Base-by-base conservation (phyloP, 2,888 invertebrate species). In the Gasteruption jaculator region DNA sequence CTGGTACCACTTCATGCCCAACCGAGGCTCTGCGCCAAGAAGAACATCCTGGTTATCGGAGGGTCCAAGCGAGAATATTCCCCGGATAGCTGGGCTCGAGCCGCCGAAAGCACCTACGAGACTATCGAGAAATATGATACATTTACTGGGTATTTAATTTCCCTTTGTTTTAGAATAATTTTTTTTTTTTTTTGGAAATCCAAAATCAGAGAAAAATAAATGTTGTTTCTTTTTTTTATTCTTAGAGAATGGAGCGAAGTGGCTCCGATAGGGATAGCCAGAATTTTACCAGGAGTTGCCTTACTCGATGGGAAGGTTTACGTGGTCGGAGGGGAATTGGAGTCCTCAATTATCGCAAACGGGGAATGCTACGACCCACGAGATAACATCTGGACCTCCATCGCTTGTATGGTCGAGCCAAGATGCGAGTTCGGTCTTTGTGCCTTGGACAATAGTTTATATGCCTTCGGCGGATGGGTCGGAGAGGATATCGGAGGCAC, bases 401-500 rank as follows among this genome's bases (percentile, higher is more conserved):
- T 71, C 30, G 65, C 69, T 2, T 67, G 65, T 41, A 87, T 89
- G 86, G 81, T 83, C 48, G 85, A 87, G 53, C 86, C 90, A 1
- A 78, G 94, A 15, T 93, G 91, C 72, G 92, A 91, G 68, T 89
- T 93, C 65, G 92, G 93, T 2, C 73, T 92, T 48, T 89, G 90
- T 60, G 85, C 87, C 10, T 79, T 88, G 70, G 84, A 88, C 54
- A 89, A 88, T 19, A 81, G 80, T 58, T 72, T 94, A 44, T 91
- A 87, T 65, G 92, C 91, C 0, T 82, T 94, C 56, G 93, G 94
- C 29, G 94, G 94, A 3, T 93, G 93, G 92, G 85, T 93, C 21
- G 93, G 92, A 1, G 86, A 87, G 46, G 91, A 91, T 64, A 90
- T 93, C 66, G 91, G 91, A 2, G 85, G 86, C 16, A 83, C 87